These are phyloP conservation scores for Sweltsa coloradensis DNA, from an alignment of 1,140 invertebrate genomes.

Conservation along the genomic window DNA sequence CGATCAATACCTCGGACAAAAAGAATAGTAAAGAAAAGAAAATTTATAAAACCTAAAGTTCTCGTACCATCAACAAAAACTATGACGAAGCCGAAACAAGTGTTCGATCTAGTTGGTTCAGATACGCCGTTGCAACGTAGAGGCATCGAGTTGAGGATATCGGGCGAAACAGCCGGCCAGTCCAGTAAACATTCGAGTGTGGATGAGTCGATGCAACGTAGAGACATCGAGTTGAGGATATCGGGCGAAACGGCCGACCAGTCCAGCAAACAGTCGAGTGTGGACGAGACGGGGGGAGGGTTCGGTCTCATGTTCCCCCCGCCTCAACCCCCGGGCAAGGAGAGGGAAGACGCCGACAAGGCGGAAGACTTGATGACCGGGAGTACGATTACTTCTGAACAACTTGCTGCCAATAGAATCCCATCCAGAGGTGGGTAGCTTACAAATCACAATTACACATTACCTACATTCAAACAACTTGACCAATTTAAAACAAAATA, in stretches of 20 bases:
- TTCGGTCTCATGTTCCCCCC: constrained; percentile 35
- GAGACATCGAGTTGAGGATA: constrained; percentile 52
- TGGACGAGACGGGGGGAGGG: constrained; percentile 21
- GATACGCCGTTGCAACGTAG: constrained; percentile 33
- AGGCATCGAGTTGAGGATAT: constrained; percentile 50
- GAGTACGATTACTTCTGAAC: constrained; percentile 47
- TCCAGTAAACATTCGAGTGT: constrained; percentile 21
- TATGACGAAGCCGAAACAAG: constrained; percentile 39
- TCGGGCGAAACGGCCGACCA: constrained; percentile 20
- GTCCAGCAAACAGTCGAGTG: constrained; percentile 21
- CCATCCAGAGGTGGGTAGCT: constrained; percentile 37
- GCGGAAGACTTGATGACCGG: constrained; percentile 21
- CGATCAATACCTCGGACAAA: constrained; percentile 38
- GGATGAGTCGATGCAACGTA: constrained; percentile 31
- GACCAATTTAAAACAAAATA: too few species aligned
- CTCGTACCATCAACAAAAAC: constrained; percentile 28
- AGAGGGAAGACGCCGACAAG: constrained; percentile 25
- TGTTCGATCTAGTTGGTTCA: constrained; percentile 49
- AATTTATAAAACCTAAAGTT: constrained; percentile 39
- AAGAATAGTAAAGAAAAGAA: constrained; percentile 46
- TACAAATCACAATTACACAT: too few species aligned
- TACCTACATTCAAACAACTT: too few species aligned
- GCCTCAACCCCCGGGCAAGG: constrained; percentile 20
- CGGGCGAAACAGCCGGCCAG: constrained; percentile 19
- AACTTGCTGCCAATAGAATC: constrained; percentile 54